Evolutionary conservation across 1,140 invertebrate species (phyloP).

Genomic region (Halyomorpha halys): DNA sequence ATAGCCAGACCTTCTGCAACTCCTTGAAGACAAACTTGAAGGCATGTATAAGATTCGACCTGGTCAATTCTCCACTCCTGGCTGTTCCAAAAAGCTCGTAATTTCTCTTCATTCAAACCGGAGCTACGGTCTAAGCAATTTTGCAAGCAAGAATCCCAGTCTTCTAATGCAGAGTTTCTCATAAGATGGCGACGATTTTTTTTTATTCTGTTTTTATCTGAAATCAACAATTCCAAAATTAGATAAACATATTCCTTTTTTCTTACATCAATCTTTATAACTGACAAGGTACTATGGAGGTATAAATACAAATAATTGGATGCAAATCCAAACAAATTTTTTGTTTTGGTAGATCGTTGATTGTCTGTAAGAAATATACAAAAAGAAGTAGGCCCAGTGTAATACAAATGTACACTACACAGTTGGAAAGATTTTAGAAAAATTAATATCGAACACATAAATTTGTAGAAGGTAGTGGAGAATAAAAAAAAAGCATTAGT

Average conservation of each 20-base stretch:
- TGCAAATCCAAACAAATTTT: no score
- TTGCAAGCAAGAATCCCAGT: not conserved
- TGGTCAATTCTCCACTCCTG: not conserved
- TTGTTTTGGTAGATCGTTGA: no score
- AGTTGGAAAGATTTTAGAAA: no score
- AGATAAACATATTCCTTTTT: not conserved
- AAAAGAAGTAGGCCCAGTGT: no score
- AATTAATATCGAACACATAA: no score
- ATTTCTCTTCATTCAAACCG: not conserved
- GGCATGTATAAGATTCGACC: not conserved
- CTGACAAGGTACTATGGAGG: no score
- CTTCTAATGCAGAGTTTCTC: not conserved
- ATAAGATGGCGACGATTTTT: not conserved
- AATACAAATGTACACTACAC: no score
- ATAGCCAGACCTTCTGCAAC: constrained; percentile 1
- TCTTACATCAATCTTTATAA: not conserved
- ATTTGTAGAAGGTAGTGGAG: no score
- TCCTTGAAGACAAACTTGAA: constrained; percentile 6
- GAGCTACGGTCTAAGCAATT: not conserved
- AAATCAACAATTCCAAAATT: not conserved
- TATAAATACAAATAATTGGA: no score
- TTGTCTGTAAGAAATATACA: no score
- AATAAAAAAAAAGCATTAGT: no score
- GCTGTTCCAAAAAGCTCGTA: not conserved
- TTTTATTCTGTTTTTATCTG: not conserved